Base-by-base conservation (phyloP, 2,113 vertebrate species). In the Neotoma lepida region DNA sequence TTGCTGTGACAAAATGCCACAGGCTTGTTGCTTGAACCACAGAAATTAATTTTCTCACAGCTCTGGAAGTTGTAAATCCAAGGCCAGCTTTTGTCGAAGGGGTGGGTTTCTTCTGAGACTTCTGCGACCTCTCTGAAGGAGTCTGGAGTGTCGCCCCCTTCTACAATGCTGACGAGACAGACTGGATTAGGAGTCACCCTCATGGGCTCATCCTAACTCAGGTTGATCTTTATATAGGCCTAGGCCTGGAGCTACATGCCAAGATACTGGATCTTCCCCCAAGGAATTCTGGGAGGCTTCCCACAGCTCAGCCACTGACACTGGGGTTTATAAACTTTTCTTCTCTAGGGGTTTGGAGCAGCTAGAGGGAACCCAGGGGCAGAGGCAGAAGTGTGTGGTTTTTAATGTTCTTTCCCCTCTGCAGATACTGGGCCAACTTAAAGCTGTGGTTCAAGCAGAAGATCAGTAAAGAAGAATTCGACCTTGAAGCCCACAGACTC, bases 381-480 rank as follows among this genome's bases (percentile, higher is more conserved):
- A 39, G 58, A 78, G 44, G 28, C 61, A 54, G 56, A 89, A 63
- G 70, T 56, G 33, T 66, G 73, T 54, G 26, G 39, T 68, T n/a
- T 68, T 91, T 70, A 90, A 30, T 63, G 13, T 18, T 71, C 41
- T 73, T 68, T 92, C 78, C 17, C 87, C 41, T 88, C n/a, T 86
- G 80, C 95, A 99, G 99, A 96, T 99, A 99, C 96, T 99, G 99
- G 99, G 99, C 99, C 44, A 99, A 99, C 97, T 86, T 99, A 86
- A 99, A 99, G 95, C 97, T 99, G 0, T 99, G 99, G 99, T 99
- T 99, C 97, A 99, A 99, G 97, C 99, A 99, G 88, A 99, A 99
- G 97, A 99, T 99, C 97, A 99, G 99, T 90, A 99, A 99, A 89
- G 99, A 99, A 94, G 99, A 99, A 97, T 99, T 99, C 97, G 99